These are phyloP conservation scores for Acanthis flammea DNA, from an alignment of 2,797 vertebrate genomes.

Conservation along the genomic window DNA sequence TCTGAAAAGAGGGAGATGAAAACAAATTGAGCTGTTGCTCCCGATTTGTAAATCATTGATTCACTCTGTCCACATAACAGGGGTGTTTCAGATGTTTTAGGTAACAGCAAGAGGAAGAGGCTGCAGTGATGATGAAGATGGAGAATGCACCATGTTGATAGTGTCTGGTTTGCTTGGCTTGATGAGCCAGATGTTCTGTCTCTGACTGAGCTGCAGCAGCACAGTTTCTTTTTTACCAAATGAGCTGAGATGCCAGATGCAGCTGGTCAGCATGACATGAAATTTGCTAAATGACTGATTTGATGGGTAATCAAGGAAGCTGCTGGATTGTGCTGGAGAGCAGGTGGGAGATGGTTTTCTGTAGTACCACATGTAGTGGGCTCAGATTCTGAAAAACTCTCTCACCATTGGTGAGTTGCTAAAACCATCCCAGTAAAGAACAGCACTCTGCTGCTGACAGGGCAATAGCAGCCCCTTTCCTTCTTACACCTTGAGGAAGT, in stretches of 20 bases:
- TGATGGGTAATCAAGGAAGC: not conserved
- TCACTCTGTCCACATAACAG: not conserved
- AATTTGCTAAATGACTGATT: not conserved
- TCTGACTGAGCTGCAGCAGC: not conserved
- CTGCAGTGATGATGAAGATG: not conserved
- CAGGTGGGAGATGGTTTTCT: not conserved
- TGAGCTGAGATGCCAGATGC: not conserved
- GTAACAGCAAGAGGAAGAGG: not conserved
- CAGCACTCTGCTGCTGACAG: not conserved
- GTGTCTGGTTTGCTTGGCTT: not conserved
- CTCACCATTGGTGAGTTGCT: not conserved
- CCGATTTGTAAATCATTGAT: rapidly evolving
- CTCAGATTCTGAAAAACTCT: not conserved
- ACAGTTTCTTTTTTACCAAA: not conserved
- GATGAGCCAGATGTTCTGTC: not conserved
- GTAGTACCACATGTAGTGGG: not conserved
- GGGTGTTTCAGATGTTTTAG: not conserved
- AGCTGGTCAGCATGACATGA: not conserved
- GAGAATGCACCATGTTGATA: not conserved
- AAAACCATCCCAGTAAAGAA: not conserved
- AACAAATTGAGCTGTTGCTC: not conserved
- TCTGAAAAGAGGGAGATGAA: not conserved
- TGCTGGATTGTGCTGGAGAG: not conserved
- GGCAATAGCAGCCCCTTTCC: not conserved
- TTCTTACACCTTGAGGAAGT: not conserved